Conservation (phyloP, 2,113 vertebrate species). For the Corythoichthys haematopterus region DNA sequence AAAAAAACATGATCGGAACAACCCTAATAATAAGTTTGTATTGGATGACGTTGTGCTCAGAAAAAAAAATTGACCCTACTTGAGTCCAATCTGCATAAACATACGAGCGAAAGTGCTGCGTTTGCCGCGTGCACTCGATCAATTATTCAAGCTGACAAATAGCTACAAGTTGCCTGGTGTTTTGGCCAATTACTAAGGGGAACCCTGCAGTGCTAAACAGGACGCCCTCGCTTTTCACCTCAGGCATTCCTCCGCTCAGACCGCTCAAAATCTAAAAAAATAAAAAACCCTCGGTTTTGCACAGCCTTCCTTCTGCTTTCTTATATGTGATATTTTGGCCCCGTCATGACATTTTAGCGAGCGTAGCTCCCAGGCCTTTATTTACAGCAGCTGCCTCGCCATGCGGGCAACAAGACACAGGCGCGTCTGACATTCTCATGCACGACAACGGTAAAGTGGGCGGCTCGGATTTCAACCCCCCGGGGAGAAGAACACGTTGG, state of each 20-base stretch:
- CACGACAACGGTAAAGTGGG: constrained; percentile 26
- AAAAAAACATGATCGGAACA: no score
- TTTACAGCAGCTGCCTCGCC: constrained; percentile 46
- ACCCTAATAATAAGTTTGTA: no score
- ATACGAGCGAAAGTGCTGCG: constrained; percentile 31
- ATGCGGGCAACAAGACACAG: constrained; percentile 43
- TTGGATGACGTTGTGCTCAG: no score
- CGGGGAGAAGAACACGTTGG: neutral
- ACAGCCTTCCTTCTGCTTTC: neutral
- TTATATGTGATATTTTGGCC: constrained; percentile 48
- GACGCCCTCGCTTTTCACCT: constrained; percentile 45
- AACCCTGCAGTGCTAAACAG: constrained; percentile 64
- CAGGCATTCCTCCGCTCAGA: constrained; percentile 52
- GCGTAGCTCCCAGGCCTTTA: constrained; percentile 44
- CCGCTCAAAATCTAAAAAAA: constrained; percentile 45
- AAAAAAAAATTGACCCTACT: no score
- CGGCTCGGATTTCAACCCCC: constrained; percentile 17
- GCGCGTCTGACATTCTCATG: constrained; percentile 41
- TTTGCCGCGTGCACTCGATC: constrained; percentile 57
- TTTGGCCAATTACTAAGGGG: constrained; percentile 68
- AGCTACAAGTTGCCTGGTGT: constrained; percentile 62
- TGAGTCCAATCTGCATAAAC: constrained; percentile 18
- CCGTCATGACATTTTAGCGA: constrained; percentile 52
- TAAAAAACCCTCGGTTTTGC: no score
- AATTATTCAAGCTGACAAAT: constrained; percentile 69